phyloP scores from a whole-genome alignment of 2,797 vertebrate species.

The Phoebastria nigripes region DNA sequence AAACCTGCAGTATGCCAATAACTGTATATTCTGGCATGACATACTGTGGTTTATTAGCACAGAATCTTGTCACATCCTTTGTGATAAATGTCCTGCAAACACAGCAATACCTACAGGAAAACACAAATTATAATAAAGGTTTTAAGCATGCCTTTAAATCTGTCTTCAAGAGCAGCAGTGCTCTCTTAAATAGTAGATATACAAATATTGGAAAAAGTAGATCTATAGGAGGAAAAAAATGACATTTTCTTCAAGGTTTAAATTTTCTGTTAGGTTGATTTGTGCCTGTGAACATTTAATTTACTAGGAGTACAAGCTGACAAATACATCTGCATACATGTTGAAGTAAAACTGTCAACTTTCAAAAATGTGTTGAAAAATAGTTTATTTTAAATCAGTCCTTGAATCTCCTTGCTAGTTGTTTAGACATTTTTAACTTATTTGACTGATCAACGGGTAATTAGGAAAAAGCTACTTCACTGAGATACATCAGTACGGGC shows the following conservation, averaged over 20 bases:
- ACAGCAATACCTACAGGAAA: neutral
- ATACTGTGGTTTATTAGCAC: neutral
- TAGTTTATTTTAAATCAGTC: neutral
- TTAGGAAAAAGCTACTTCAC: neutral
- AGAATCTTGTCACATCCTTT: neutral
- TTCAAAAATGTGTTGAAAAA: neutral
- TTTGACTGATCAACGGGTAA: neutral
- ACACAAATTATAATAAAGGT: neutral
- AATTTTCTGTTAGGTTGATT: neutral
- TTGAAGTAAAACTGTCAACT: neutral
- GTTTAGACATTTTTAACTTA: neutral
- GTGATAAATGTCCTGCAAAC: neutral
- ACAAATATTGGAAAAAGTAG: neutral
- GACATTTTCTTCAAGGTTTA: neutral
- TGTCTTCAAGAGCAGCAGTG: neutral
- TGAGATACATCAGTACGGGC: neutral
- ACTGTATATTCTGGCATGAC: neutral
- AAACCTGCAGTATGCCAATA: neutral
- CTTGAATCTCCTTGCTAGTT: neutral
- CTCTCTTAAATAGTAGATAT: neutral
- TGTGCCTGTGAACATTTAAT: neutral
- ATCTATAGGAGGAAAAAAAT: neutral
- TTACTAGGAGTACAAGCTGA: neutral
- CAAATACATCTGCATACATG: neutral
- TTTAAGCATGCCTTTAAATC: neutral